These are phyloP conservation scores for Drosophila kokeensis DNA, from an alignment of 2,888 invertebrate species.

Conservation along the genomic window DNA sequence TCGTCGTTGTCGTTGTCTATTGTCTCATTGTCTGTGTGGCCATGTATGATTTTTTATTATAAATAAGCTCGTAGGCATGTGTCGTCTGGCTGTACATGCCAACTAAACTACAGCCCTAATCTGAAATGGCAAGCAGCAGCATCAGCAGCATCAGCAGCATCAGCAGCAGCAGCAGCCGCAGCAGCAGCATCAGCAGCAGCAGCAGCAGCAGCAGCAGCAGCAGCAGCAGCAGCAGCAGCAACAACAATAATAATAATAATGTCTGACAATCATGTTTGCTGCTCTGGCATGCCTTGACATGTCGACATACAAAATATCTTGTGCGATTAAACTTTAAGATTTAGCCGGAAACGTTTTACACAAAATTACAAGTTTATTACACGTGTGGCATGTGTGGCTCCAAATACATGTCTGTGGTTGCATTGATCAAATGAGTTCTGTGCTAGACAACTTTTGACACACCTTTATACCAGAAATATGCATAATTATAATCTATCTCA, in stretches of 20 bases:
- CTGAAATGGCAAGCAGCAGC: constrained; percentile 66
- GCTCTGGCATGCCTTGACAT: constrained; percentile 48
- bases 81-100: constrained; percentile 57
- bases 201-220: neutral
- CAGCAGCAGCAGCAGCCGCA: neutral
- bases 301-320: constrained; percentile 39
- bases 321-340: constrained; percentile 64
- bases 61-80: constrained; percentile 78
- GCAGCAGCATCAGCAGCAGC: accelerated
- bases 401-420: constrained; percentile 1
- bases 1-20: constrained; percentile 43
- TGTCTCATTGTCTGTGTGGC: constrained; percentile 77
- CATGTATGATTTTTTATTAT: constrained; percentile 80
- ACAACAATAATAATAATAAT: constrained; percentile 27
- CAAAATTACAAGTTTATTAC: constrained; percentile 36
- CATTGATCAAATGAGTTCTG: constrained; percentile 2
- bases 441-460: neutral
- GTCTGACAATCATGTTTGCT: constrained; percentile 58
- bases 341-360: constrained; percentile 46
- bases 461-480: neutral
- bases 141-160: neutral
- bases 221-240: neutral
- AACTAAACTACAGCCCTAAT: constrained; percentile 77
- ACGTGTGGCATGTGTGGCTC: constrained; percentile 10
- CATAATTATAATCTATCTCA: neutral